Evolutionary conservation across 2,888 invertebrate species (phyloP).

Genomic region (Pristionchus japonicus): DNA sequence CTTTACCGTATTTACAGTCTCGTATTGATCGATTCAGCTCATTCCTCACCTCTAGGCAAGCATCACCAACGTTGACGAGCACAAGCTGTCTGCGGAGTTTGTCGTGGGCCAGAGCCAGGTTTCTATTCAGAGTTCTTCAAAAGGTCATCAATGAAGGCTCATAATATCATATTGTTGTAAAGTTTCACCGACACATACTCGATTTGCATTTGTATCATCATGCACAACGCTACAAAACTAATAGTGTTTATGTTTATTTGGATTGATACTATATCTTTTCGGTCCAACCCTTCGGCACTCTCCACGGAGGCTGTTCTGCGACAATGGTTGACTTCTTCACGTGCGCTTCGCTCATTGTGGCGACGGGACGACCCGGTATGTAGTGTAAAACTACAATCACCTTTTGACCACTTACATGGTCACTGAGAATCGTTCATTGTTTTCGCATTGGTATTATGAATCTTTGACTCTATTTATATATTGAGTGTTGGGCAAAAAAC

Average conservation of each 20-base stretch:
- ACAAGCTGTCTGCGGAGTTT: constrained; percentile 28
- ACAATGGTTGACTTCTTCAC: constrained; percentile 63
- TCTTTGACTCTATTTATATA: no score
- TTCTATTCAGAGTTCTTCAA: no score
- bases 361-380: constrained; percentile 66
- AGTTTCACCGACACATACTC: no score
- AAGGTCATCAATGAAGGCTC: no score
- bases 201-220: no score
- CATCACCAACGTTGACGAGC: neutral
- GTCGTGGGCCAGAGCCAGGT: neutral
- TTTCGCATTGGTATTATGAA: no score
- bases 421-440: no score
- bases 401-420: no score
- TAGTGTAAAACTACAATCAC: neutral
- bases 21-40: neutral
- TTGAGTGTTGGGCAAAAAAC: neutral
- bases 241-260: neutral
- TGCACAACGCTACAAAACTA: neutral
- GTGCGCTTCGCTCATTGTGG: constrained; percentile 61
- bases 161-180: no score
- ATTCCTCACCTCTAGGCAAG: neutral
- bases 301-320: constrained; percentile 64
- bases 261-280: constrained; percentile 39
- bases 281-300: constrained; percentile 45
- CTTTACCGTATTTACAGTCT: neutral